These are phyloP conservation scores for Promerops cafer DNA, from an alignment of 2,113 vertebrate genomes.

Conservation along the genomic window DNA sequence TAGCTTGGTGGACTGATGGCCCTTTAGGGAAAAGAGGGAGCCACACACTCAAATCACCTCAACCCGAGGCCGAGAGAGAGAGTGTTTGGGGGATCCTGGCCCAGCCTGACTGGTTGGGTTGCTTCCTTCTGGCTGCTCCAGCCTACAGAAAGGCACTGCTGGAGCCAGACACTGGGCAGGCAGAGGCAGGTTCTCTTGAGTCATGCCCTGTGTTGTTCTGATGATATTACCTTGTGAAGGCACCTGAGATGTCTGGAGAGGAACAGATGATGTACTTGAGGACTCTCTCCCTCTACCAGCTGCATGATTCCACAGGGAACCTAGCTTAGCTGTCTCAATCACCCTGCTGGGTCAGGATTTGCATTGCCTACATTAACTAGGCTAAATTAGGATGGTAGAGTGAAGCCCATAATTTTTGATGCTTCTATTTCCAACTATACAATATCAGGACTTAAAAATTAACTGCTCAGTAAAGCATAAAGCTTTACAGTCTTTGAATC, in stretches of 20 bases:
- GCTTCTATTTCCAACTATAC: background rate
- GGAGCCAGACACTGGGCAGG: background rate
- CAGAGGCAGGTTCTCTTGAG: background rate
- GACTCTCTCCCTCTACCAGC: background rate
- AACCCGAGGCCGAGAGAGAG: background rate
- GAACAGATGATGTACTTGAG: background rate
- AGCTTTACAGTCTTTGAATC: background rate
- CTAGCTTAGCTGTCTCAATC: background rate
- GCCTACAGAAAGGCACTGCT: fast-evolving
- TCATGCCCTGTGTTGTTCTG: background rate
- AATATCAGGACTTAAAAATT: background rate
- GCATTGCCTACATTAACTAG: background rate
- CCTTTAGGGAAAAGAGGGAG: background rate
- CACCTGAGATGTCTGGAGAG: background rate
- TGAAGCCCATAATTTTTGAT: background rate
- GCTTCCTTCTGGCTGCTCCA: background rate
- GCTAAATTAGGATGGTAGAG: background rate
- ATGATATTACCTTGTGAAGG: background rate
- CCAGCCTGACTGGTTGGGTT: background rate
- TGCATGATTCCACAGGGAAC: background rate
- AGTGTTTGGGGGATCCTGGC: background rate
- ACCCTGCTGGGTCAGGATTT: background rate
- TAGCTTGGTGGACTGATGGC: no score
- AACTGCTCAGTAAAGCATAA: background rate
- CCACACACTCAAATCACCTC: fast-evolving